These are phyloP conservation scores for Xylota sylvarum DNA, from an alignment of 2,888 invertebrate species.

Conservation along the genomic window DNA sequence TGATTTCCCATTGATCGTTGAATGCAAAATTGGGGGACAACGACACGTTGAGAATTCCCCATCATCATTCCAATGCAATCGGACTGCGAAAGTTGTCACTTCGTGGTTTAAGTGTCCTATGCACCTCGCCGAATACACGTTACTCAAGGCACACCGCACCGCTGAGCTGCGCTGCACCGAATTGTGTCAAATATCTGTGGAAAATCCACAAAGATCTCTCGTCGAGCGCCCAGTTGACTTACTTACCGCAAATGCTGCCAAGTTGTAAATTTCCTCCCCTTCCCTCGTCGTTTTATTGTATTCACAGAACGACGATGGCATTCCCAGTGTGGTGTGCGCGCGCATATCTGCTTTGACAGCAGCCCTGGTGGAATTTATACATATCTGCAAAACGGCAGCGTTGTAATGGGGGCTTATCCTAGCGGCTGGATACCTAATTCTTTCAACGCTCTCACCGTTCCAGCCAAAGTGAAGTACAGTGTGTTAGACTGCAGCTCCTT, in stretches of 20 bases:
- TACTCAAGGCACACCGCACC: neutral
- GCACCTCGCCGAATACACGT: conserved; percentile 14
- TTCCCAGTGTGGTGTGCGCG: conserved; percentile 32
- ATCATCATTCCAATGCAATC: conserved; percentile 31
- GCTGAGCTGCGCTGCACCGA: neutral
- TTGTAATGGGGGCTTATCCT: conserved; percentile 17
- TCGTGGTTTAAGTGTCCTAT: conserved; percentile 48
- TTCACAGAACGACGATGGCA: conserved; percentile 22
- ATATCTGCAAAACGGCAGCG: conserved; percentile 29
- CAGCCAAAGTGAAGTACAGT: conserved; percentile 30
- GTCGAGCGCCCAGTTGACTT: conserved; percentile 34
- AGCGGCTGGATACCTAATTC: conserved; percentile 47
- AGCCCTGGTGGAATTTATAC: conserved; percentile 14
- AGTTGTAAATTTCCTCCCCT: conserved; percentile 40
- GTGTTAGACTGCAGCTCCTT: conserved; percentile 21
- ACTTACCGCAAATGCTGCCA: conserved; percentile 56
- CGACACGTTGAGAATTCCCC: conserved; percentile 24
- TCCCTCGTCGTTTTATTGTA: conserved; percentile 14
- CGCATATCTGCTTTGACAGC: conserved; percentile 48
- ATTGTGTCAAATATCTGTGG: conserved; percentile 59
- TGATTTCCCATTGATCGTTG: conserved; percentile 47
- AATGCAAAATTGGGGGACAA: conserved; percentile 26
- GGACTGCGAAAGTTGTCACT: conserved; percentile 55
- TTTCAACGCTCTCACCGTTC: conserved; percentile 43
- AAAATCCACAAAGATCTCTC: conserved; percentile 42